Percentiles rank a stretch among this genome's conserved stretches.
Evolutionary conservation across 2,888 invertebrate genomes (phyloP).

Genomic region (Callyntrura guangdongensis): DNA sequence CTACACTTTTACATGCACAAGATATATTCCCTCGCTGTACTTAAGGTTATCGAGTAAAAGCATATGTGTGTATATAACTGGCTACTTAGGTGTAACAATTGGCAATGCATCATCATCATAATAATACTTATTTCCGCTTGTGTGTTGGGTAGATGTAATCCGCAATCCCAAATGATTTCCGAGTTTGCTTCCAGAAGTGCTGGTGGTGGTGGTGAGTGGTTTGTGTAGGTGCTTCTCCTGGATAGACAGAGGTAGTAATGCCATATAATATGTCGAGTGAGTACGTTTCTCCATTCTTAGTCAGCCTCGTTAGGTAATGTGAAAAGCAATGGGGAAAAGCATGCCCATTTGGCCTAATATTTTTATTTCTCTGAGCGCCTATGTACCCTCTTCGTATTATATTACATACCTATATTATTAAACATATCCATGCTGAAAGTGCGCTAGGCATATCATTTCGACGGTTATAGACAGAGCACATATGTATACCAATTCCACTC

Average conservation of each 20-base stretch:
- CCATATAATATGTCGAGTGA: neutral
- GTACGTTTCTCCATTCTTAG: neutral
- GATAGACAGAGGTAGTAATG: neutral
- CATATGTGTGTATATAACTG: neutral
- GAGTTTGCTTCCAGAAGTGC: conserved; percentile 39
- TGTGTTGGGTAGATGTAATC: conserved; percentile 39
- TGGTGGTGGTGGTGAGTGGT: no score
- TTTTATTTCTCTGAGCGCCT: no score
- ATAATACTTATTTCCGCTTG: conserved; percentile 52
- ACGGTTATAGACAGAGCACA: no score
- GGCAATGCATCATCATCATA: conserved; percentile 48
- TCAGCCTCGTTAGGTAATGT: no score
- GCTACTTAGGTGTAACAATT: neutral
- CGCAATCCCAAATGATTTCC: conserved; percentile 61
- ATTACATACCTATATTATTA: no score
- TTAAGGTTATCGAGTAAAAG: neutral
- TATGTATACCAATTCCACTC: no score
- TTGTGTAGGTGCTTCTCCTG: neutral
- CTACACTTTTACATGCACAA: conserved; percentile 21
- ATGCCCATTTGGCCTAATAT: no score
- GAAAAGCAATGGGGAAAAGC: no score
- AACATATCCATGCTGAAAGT: no score
- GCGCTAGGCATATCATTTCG: no score
- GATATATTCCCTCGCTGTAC: neutral
- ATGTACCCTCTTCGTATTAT: no score